phyloP scores from a whole-genome alignment of 2,888 invertebrate species.

The Dasysyrphus albostriatus region DNA sequence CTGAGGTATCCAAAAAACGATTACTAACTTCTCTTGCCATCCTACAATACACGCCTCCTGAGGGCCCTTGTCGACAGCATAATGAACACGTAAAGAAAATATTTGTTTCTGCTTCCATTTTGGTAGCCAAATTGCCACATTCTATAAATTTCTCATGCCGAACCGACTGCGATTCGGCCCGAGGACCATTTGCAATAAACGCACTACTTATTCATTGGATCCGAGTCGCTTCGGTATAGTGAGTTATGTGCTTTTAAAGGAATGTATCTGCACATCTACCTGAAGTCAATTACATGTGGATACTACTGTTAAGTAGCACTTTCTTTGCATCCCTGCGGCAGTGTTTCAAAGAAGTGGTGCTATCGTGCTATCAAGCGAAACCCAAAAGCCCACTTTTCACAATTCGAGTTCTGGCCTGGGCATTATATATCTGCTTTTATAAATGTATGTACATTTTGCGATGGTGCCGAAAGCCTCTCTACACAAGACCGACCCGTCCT shows the following conservation, averaged over 20 bases:
- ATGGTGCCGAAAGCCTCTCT: conserved; percentile 50
- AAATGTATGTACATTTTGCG: background rate
- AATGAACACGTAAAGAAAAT: conserved; percentile 71
- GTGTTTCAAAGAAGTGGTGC: conserved; percentile 63
- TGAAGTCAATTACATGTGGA: conserved; percentile 47
- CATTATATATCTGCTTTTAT: background rate
- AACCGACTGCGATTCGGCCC: conserved; percentile 33
- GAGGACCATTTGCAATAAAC: conserved; percentile 71
- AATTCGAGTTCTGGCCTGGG: conserved; percentile 36
- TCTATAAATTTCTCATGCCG: conserved; percentile 59
- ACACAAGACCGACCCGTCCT: conserved; percentile 23
- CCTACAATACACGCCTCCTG: conserved; percentile 33
- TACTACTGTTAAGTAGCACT: conserved; percentile 74
- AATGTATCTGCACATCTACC: conserved; percentile 56
- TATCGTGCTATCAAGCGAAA: conserved; percentile 69
- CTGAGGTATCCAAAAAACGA: conserved; percentile 27
- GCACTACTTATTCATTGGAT: conserved; percentile 72
- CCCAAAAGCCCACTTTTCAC: conserved; percentile 69
- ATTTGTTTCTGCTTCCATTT: conserved; percentile 69
- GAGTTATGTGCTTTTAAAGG: conserved; percentile 72
- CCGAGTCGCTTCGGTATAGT: conserved; percentile 30
- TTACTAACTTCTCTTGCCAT: conserved; percentile 1
- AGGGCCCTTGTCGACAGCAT: conserved; percentile 65
- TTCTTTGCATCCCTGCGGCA: conserved; percentile 72
- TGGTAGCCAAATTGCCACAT: conserved; percentile 67